Conservation (phyloP, 2,797 vertebrate species). For the Melanitta fusca region DNA sequence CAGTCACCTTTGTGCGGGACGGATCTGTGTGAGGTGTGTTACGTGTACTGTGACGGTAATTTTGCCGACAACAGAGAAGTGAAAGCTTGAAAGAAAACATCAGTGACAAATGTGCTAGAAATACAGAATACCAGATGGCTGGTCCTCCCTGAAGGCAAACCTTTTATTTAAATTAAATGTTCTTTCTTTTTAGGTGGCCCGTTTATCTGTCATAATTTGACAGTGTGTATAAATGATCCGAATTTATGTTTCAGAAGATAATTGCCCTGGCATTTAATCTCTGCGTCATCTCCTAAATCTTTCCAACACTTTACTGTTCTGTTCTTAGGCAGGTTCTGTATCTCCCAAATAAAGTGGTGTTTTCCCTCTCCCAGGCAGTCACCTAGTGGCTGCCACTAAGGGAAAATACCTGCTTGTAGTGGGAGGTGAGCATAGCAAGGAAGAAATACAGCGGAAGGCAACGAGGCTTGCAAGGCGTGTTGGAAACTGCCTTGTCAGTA, state of each 20-base stretch:
- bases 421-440: background rate
- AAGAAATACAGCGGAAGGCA: background rate
- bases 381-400: background rate
- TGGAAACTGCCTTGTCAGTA: background rate
- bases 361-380: background rate
- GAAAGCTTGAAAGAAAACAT: conserved; percentile 13
- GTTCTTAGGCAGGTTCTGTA: background rate
- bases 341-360: background rate
- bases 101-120: conserved; percentile 3
- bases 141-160: background rate
- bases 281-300: background rate
- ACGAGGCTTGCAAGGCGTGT: background rate
- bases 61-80: background rate
- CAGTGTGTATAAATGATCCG: background rate
- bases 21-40: background rate
- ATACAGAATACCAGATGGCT: background rate
- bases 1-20: background rate
- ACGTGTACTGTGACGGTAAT: background rate
- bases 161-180: background rate
- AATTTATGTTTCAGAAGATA: background rate
- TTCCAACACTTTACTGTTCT: background rate
- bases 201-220: background rate
- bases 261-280: background rate
- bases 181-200: background rate
- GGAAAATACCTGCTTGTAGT: background rate